phyloP scores from a whole-genome alignment of 1,140 invertebrate genomes.

The Drosophila virilis region DNA sequence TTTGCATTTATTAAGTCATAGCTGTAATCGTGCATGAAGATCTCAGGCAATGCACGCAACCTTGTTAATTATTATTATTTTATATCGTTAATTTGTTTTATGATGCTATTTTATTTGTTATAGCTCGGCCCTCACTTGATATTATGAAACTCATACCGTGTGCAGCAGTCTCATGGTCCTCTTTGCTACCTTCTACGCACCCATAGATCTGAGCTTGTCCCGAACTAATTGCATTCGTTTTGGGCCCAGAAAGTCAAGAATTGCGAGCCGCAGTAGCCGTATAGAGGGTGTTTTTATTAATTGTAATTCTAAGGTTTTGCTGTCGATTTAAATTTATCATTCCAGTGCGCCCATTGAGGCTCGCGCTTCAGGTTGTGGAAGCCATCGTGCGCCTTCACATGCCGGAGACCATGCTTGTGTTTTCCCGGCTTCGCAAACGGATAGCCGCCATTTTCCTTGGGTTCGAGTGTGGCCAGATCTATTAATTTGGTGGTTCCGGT shows the following conservation, averaged over 20 bases:
- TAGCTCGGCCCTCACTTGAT: background rate
- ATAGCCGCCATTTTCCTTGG: conserved; percentile 34
- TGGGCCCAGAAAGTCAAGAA: conserved; percentile 4
- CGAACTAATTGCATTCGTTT: conserved; percentile 17
- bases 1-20: conserved; percentile 10
- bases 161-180: background rate
- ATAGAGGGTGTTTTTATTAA: conserved; percentile 30
- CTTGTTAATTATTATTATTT: conserved; percentile 8
- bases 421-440: conserved; percentile 18
- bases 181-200: no score
- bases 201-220: background rate
- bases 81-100: background rate
- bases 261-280: conserved; percentile 1
- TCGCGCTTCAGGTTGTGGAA: conserved; percentile 53
- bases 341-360: conserved; percentile 52
- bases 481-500: conserved; percentile 4
- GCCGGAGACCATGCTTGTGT: background rate
- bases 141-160: background rate
- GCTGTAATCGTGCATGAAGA: conserved; percentile 13
- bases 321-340: conserved; percentile 46
- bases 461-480: conserved; percentile 27
- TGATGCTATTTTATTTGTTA: background rate
- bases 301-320: background rate
- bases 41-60: conserved; percentile 11
- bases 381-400: conserved; percentile 59